Conservation (phyloP, 2,113 vertebrate genomes). For the Mormyrus iriodes region DNA sequence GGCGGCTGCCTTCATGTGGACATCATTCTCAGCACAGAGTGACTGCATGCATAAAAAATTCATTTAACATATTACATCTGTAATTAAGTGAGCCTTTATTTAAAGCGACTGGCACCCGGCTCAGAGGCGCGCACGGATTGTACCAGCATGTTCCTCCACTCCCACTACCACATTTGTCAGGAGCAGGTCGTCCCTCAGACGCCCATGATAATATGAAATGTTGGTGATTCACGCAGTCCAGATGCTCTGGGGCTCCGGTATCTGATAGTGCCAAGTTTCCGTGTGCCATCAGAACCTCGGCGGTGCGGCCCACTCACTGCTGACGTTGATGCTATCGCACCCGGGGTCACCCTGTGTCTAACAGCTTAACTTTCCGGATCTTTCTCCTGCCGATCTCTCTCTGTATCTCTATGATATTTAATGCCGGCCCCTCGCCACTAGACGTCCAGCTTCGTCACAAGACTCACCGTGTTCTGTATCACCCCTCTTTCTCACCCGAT, state of each 20-base stretch:
- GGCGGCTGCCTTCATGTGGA: constrained; percentile 2
- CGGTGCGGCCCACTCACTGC: background rate
- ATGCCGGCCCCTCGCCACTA: background rate
- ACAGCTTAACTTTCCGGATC: background rate
- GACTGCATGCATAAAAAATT: constrained; percentile 16
- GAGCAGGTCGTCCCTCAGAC: background rate
- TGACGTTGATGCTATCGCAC: background rate
- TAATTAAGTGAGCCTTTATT: constrained; percentile 24
- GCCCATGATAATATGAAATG: background rate
- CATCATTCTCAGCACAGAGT: background rate
- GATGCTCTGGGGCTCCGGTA: background rate
- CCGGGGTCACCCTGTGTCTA: background rate
- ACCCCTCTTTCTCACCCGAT: background rate
- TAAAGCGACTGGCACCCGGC: background rate
- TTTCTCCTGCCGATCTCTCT: background rate
- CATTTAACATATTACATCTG: constrained; percentile 23
- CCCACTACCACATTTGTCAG: background rate
- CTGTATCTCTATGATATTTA: background rate
- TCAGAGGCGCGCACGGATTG: background rate
- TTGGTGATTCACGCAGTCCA: background rate
- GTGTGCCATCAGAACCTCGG: background rate
- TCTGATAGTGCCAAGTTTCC: background rate
- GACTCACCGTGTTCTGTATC: background rate
- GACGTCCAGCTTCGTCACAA: background rate
- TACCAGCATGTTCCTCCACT: background rate